Evolutionary conservation across 2,113 vertebrate genomes (phyloP).

Genomic region (Calypte anna): DNA sequence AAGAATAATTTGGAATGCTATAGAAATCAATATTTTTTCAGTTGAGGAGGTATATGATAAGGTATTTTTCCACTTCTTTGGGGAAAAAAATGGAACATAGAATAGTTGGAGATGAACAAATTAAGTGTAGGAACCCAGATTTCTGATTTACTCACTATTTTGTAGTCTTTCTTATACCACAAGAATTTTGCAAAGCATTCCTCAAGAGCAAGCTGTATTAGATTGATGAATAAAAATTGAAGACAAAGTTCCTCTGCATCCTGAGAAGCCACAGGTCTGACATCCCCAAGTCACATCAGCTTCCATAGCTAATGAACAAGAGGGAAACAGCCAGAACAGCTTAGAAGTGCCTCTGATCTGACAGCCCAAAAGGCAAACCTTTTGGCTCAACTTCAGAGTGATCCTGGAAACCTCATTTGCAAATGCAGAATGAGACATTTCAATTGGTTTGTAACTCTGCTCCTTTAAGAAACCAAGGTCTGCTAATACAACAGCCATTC

Average conservation of each 20-base stretch:
- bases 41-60: neutral
- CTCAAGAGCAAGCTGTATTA: neutral
- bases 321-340: neutral
- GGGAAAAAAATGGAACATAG: neutral
- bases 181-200: constrained; percentile 49
- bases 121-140: neutral
- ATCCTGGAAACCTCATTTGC: constrained; percentile 51
- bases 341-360: neutral
- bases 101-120: constrained; percentile 6
- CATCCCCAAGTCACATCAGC: neutral
- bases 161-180: constrained; percentile 3
- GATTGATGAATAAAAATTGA: constrained; percentile 25
- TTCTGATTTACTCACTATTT: constrained; percentile 40
- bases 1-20: neutral
- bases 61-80: neutral
- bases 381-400: neutral
- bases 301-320: neutral
- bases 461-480: neutral
- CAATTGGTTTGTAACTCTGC: neutral
- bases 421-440: neutral
- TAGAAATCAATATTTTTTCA: neutral
- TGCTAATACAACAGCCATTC: neutral
- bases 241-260: constrained; percentile 26
- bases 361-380: neutral
- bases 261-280: neutral